These are phyloP conservation scores for Romanogobio albipinnatus DNA, from an alignment of 2,113 vertebrate species.

Conservation along the genomic window DNA sequence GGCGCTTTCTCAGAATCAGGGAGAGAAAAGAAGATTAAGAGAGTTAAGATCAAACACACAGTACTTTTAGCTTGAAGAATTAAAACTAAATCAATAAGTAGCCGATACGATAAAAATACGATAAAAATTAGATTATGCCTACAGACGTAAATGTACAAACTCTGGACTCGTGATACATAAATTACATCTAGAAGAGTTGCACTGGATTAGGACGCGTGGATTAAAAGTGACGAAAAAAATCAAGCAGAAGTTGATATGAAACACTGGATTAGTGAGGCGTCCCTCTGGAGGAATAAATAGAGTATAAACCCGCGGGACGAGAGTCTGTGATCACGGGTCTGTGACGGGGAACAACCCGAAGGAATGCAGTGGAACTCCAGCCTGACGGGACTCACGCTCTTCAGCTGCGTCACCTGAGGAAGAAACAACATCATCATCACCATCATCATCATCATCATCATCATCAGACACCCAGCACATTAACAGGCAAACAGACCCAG, in stretches of 20 bases:
- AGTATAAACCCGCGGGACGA: slow-evolving; percentile 83
- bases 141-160: slow-evolving; percentile 79
- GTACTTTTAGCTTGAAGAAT: background rate
- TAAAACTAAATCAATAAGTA: background rate
- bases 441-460: no score
- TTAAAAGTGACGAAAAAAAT: slow-evolving; percentile 52
- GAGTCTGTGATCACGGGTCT: slow-evolving; percentile 85
- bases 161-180: slow-evolving; percentile 58
- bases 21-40: background rate
- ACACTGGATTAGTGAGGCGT: slow-evolving; percentile 78
- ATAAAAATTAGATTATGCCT: slow-evolving; percentile 70
- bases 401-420: slow-evolving; percentile 41
- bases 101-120: slow-evolving; percentile 1
- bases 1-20: background rate
- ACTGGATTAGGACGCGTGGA: slow-evolving; percentile 64
- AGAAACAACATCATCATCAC: no score
- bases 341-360: slow-evolving; percentile 55
- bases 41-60: no score
- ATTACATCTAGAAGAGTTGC: slow-evolving; percentile 69
- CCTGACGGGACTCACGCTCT: slow-evolving; percentile 62
- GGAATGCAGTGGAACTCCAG: slow-evolving; percentile 67
- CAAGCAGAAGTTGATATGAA: slow-evolving; percentile 58
- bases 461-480: no score
- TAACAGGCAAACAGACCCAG: no score
- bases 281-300: slow-evolving; percentile 62